Conservation (phyloP, 1,140 invertebrate genomes). For the Panulirus ornatus region DNA sequence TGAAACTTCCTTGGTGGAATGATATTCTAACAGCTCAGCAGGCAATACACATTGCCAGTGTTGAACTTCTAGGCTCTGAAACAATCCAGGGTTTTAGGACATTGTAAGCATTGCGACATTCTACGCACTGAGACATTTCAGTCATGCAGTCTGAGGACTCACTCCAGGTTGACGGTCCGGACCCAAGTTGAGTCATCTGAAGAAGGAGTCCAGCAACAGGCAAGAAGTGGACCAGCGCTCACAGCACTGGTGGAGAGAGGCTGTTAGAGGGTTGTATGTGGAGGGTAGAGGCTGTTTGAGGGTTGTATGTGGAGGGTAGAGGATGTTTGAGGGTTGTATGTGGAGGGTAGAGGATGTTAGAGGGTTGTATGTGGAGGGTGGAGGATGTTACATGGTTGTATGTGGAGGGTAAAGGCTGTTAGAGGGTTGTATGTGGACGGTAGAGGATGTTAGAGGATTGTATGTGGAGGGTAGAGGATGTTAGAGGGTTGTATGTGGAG, state of each 20-base stretch:
- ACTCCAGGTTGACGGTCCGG: constrained; percentile 36
- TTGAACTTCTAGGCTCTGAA: no score
- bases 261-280: not conserved
- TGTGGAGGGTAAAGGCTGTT: not conserved
- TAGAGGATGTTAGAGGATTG: not conserved
- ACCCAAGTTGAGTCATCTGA: constrained; percentile 47
- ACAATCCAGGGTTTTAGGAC: no score
- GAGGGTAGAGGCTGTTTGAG: not conserved
- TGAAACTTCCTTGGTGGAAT: no score
- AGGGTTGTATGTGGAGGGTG: not conserved
- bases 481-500: no score
- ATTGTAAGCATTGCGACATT: no score
- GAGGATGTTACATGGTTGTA: not conserved
- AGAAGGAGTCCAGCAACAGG: constrained; percentile 49
- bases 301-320: not conserved
- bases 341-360: not conserved
- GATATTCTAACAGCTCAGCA: no score
- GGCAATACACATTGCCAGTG: no score
- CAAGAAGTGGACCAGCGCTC: constrained; percentile 50
- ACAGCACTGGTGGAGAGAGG: constrained; percentile 51
- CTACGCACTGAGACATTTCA: not conserved
- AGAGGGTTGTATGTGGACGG: not conserved
- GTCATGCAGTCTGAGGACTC: not conserved
- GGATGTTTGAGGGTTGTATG: not conserved
- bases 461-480: not conserved